These are phyloP conservation scores for Lethenteron camtschaticum DNA, from an alignment of 2,113 vertebrate species.

Conservation along the genomic window DNA sequence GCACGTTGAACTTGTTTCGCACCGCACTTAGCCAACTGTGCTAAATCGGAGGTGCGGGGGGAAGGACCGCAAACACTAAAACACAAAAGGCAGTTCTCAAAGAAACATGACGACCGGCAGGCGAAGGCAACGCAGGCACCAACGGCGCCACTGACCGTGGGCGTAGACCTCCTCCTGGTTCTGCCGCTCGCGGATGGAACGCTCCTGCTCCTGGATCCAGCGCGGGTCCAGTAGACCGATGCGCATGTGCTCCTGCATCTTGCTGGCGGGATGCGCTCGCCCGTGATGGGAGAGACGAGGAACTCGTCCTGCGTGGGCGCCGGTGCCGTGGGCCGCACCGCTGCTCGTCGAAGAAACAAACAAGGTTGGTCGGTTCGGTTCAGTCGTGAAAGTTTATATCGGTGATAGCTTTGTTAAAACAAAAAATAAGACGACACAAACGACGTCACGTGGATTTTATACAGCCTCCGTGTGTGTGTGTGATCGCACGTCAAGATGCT, in stretches of 20 bases:
- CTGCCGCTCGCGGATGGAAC: constrained; percentile 78
- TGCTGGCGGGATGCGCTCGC: constrained; percentile 88
- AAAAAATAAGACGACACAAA: too few relatives aligned
- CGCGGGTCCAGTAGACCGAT: constrained; percentile 89
- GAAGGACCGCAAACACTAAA: too few relatives aligned
- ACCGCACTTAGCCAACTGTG: too few relatives aligned
- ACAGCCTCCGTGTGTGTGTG: too few relatives aligned
- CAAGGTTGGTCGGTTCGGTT: constrained; percentile 6
- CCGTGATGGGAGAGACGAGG: constrained; percentile 90
- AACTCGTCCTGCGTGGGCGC: constrained; percentile 51
- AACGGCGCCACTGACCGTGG: constrained; percentile 26
- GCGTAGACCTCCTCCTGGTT: constrained; percentile 89
- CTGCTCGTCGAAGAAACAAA: constrained; percentile 19
- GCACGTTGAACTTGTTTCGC: too few relatives aligned
- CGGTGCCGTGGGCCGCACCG: constrained; percentile 45
- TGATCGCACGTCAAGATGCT: background rate
- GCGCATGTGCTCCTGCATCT: constrained; percentile 98
- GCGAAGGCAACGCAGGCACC: too few relatives aligned
- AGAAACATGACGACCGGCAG: too few relatives aligned
- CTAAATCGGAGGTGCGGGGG: too few relatives aligned
- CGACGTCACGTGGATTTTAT: too few relatives aligned
- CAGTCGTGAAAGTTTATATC: too few relatives aligned
- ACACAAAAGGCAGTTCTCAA: too few relatives aligned
- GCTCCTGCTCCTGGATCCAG: constrained; percentile 87
- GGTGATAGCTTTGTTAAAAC: too few relatives aligned